Evolutionary conservation across 2,113 vertebrate genomes (phyloP).

Genomic region (Nanorana parkeri): DNA sequence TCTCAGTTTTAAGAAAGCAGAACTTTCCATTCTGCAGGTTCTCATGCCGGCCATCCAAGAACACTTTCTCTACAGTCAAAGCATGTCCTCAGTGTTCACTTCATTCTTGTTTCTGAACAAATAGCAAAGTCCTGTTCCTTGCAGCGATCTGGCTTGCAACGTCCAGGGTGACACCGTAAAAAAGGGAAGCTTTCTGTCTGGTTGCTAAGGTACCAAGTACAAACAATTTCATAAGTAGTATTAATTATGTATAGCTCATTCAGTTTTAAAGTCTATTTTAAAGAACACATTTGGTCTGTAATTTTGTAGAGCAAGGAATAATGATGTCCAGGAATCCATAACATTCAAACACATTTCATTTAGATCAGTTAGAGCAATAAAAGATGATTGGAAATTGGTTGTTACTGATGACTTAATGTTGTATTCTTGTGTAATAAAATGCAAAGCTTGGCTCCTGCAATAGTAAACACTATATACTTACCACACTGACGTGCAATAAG

Average conservation of each 20-base stretch:
- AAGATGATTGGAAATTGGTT: too few species aligned
- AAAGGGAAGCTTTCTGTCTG: neutral
- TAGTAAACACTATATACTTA: too few species aligned
- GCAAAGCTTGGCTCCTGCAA: too few species aligned
- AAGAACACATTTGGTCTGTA: too few species aligned
- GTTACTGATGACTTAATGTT: too few species aligned
- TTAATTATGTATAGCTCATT: conserved; percentile 12
- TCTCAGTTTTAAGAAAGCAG: neutral
- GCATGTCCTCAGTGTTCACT: conserved; percentile 15
- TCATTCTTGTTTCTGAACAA: conserved; percentile 10
- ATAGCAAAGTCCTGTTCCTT: conserved; percentile 15
- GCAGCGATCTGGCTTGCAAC: conserved; percentile 19
- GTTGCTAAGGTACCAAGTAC: conserved; percentile 3
- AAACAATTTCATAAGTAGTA: conserved; percentile 9
- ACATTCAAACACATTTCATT: too few species aligned
- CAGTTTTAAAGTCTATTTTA: neutral
- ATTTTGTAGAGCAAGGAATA: too few species aligned
- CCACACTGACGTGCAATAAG: too few species aligned
- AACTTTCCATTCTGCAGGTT: conserved; percentile 40
- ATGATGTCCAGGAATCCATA: too few species aligned
- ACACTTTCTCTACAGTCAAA: conserved; percentile 13
- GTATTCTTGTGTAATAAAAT: too few species aligned
- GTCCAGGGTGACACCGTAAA: conserved; percentile 3
- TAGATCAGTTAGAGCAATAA: too few species aligned
- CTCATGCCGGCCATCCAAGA: conserved; percentile 28